A percentile compares a stretch with the other conserved stretches of the same genome.
These are phyloP conservation scores for Probaryconus sp. DNA, from an alignment of 1,140 invertebrate genomes.

Conservation along the genomic window DNA sequence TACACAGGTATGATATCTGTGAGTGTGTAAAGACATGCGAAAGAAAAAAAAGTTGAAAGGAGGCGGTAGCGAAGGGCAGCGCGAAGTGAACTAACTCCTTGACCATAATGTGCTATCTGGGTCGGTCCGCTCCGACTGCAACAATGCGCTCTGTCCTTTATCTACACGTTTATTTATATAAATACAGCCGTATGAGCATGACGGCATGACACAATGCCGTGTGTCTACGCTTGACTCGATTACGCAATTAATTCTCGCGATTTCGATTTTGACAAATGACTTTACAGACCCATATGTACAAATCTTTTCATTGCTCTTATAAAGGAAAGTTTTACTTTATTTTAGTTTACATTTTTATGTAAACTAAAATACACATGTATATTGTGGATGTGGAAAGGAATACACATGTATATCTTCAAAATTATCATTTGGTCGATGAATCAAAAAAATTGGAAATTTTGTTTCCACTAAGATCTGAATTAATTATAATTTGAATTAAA, in stretches of 20 bases:
- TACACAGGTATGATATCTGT: constrained; percentile 33
- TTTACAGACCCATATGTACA: no score
- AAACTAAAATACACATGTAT: no score
- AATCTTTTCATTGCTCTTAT: no score
- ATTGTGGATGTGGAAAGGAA: no score
- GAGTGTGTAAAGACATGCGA: constrained; percentile 13
- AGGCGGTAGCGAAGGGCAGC: constrained; percentile 30
- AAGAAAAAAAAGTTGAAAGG: constrained; percentile 37
- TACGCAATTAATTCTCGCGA: constrained; percentile 27
- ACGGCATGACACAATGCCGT: constrained; percentile 18
- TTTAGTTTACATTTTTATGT: no score
- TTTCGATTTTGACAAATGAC: constrained; percentile 54
- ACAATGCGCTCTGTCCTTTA: constrained; percentile 53
- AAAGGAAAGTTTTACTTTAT: no score
- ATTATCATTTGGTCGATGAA: no score
- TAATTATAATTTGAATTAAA: no score
- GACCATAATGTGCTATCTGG: constrained; percentile 47
- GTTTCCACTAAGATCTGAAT: no score
- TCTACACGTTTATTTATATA: constrained; percentile 14
- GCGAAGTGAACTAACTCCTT: constrained; percentile 42
- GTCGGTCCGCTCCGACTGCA: constrained; percentile 46
- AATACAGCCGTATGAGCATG: constrained; percentile 16
- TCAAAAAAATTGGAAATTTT: no score
- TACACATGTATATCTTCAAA: no score
- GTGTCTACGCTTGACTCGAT: constrained; percentile 30